Conservation (phyloP, 2,888 invertebrate genomes). For the Aporophyla nigra region DNA sequence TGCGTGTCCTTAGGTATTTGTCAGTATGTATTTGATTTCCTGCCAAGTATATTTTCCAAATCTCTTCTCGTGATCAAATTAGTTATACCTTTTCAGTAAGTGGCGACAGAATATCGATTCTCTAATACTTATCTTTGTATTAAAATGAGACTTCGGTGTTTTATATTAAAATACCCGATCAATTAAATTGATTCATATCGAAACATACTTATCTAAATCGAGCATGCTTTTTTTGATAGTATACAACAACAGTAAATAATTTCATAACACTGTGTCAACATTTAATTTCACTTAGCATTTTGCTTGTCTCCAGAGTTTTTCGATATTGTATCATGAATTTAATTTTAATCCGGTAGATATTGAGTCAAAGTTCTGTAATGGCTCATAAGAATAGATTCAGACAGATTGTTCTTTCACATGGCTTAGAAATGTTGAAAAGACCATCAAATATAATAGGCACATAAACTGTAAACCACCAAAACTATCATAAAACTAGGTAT, state of each 20-base stretch:
- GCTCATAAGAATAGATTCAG: neutral
- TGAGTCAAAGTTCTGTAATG: neutral
- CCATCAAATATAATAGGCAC: constrained; percentile 4
- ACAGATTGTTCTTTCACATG: neutral
- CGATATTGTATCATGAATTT: neutral
- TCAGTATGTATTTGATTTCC: neutral
- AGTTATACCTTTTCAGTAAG: neutral
- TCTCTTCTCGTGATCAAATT: neutral
- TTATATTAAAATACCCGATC: neutral
- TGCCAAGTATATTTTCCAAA: neutral
- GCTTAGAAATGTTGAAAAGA: neutral
- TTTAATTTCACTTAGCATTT: neutral
- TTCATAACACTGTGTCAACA: neutral
- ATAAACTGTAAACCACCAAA: constrained; percentile 18
- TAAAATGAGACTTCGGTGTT: neutral
- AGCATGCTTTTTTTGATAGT: constrained; percentile 20
- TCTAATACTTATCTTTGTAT: too few species aligned
- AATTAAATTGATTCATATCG: neutral
- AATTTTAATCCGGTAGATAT: neutral
- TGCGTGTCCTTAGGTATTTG: neutral
- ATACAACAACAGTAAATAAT: neutral
- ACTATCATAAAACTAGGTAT: constrained; percentile 25
- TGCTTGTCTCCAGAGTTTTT: neutral
- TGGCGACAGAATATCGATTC: neutral
- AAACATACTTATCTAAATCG: constrained; percentile 29